Base-by-base conservation (phyloP, 1,140 invertebrate species). In the Papilio polyxenes region DNA sequence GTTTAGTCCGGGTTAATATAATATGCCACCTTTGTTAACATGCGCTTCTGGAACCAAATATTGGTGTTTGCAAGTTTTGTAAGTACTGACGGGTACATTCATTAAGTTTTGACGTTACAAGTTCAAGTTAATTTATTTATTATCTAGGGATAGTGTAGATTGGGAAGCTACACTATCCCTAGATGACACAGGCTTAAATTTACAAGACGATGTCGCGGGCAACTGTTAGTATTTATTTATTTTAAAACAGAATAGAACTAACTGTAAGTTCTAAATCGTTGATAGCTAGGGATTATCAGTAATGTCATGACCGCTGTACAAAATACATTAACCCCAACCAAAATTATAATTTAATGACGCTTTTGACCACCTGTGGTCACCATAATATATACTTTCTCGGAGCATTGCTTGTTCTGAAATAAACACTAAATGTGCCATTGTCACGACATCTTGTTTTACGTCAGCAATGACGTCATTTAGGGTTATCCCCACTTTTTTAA, bases 11-110 rank as follows among this genome's bases (percentile, higher is more conserved):
- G 85, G 87, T 89, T 89, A 89, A 89, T 90, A 90, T 89, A 89
- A 88, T 89, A 90, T 88, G 88, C 87, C 88, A 89, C 85, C 83
- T 88, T 86, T 89, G 88, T 89, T 90, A 90, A 89, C 86, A 87
- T 87, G 87, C 87, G 80, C 86, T 81, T 80, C 78, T 80, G 56
- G 9, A 80, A 65, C 80, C 83, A 83, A 83, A 83, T 83, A 83
- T 83, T 83, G 69, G 83, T 83, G 83, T 79, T 75, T 74, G 76
- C 40, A 79, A 75, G 81, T 80, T 80, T 49, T 48, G 17, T 10
- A 80, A 48, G 56, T 20, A 65, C 53, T 82, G 83, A 80, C 79
- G 83, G 65, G 80, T 77, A 75, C 75, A 72, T 83, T 81, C 80
- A 83, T 83, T 83, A 83, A 81, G 37, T 75, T 83, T 80, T 83